These are phyloP conservation scores for Sapayoa aenigma DNA, from an alignment of 2,113 vertebrate genomes.

Conservation along the genomic window DNA sequence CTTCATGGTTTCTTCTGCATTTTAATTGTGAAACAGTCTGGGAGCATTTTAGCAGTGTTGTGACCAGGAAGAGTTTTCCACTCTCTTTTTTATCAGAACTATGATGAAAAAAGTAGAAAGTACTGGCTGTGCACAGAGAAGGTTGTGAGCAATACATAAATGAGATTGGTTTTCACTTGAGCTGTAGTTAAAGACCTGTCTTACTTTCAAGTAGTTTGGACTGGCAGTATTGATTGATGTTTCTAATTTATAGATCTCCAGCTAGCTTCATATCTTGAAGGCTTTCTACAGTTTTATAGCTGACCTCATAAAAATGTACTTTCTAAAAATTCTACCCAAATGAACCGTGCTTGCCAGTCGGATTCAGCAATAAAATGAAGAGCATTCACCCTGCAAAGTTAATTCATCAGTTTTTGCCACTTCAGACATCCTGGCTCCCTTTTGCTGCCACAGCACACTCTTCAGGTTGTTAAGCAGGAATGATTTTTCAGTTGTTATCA, in stretches of 20 bases:
- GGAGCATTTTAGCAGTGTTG: not conserved
- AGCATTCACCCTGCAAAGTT: conserved; percentile 32
- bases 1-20: not conserved
- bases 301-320: conserved; percentile 20
- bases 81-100: not conserved
- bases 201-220: not conserved
- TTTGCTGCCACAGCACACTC: not conserved
- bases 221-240: not conserved
- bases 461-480: not conserved
- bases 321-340: not conserved
- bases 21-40: not conserved
- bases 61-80: not conserved
- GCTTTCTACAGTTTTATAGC: conserved; percentile 2
- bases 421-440: not conserved
- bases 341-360: not conserved
- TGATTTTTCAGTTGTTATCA: not conserved
- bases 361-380: not conserved
- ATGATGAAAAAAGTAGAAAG: not conserved
- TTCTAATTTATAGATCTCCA: not conserved
- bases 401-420: conserved; percentile 16
- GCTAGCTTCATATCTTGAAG: not conserved
- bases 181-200: not conserved
- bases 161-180: not conserved
- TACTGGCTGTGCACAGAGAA: not conserved
- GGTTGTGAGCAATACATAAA: not conserved